Percentiles rank a stretch among this genome's conserved stretches.
Evolutionary conservation across 2,888 invertebrate species (phyloP).

Genomic region (Eledona agricola): DNA sequence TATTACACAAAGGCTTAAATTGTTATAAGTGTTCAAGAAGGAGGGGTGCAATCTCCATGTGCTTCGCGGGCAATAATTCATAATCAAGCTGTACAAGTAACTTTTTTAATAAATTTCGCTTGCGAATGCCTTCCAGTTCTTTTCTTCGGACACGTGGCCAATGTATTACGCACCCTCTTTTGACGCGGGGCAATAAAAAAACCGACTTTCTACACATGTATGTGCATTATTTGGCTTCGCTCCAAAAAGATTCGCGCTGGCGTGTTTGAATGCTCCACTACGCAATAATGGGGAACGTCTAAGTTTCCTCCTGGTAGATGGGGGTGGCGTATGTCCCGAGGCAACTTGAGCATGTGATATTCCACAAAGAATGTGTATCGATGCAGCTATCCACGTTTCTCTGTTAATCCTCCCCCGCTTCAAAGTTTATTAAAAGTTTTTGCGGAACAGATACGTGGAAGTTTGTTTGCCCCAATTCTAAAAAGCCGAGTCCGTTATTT

Average conservation of each 20-base stretch:
- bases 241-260: slow-evolving; percentile 44
- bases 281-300: slow-evolving; percentile 30
- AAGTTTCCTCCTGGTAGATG: slow-evolving; percentile 2
- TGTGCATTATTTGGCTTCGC: slow-evolving; percentile 45
- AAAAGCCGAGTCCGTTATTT: slow-evolving; percentile 1
- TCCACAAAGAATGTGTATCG: slow-evolving; percentile 15
- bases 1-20: slow-evolving; percentile 41
- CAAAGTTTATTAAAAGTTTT: slow-evolving; percentile 27
- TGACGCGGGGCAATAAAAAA: slow-evolving; percentile 45
- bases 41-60: slow-evolving; percentile 7
- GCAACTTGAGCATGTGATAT: slow-evolving; percentile 15
- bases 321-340: slow-evolving; percentile 15
- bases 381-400: slow-evolving; percentile 18
- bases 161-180: slow-evolving; percentile 46
- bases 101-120: slow-evolving; percentile 50
- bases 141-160: slow-evolving; percentile 46
- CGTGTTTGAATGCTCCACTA: slow-evolving; percentile 41
- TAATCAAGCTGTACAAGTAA: slow-evolving; percentile 37
- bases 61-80: slow-evolving; percentile 37
- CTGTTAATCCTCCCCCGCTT: slow-evolving; percentile 19
- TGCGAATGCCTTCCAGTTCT: slow-evolving; percentile 37
- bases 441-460: slow-evolving; percentile 6
- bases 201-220: slow-evolving; percentile 47
- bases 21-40: slow-evolving; percentile 39
- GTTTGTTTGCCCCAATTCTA: slow-evolving; percentile 15